Conservation (phyloP, 2,113 vertebrate genomes). For the Odocoileus virginianus region DNA sequence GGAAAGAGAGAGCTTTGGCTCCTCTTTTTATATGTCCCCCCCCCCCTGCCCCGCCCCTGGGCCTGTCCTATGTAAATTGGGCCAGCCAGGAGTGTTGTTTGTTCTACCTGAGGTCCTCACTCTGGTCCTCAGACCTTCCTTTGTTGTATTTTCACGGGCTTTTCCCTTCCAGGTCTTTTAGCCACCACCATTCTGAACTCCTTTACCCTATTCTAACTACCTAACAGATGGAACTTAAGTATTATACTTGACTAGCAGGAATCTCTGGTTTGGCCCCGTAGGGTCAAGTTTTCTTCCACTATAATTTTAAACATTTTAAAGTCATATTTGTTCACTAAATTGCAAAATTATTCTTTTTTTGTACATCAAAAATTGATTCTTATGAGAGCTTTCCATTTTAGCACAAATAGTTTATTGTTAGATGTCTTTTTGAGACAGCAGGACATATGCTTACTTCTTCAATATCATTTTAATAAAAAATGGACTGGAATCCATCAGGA, state of each 20-base stretch:
- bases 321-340: not conserved
- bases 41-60: rapidly evolving
- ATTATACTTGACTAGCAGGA: not conserved
- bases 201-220: too few relatives aligned
- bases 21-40: too few relatives aligned
- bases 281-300: not conserved
- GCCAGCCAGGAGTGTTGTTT: too few relatives aligned
- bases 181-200: too few relatives aligned
- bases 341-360: slow-evolving; percentile 34
- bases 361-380: slow-evolving; percentile 42
- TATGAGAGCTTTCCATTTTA: slow-evolving; percentile 40
- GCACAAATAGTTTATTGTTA: slow-evolving; percentile 35
- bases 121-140: too few relatives aligned
- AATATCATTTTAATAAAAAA: slow-evolving; percentile 51
- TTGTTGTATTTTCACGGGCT: too few relatives aligned
- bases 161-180: too few relatives aligned
- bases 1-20: too few relatives aligned
- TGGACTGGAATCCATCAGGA: not conserved
- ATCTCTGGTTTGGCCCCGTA: not conserved
- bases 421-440: slow-evolving; percentile 26
- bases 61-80: too few relatives aligned
- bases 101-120: too few relatives aligned
- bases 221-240: not conserved
- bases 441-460: slow-evolving; percentile 43
- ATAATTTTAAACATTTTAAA: slow-evolving; percentile 50